Conservation (phyloP, 2,888 invertebrate species). For the Ectobius pallidus region DNA sequence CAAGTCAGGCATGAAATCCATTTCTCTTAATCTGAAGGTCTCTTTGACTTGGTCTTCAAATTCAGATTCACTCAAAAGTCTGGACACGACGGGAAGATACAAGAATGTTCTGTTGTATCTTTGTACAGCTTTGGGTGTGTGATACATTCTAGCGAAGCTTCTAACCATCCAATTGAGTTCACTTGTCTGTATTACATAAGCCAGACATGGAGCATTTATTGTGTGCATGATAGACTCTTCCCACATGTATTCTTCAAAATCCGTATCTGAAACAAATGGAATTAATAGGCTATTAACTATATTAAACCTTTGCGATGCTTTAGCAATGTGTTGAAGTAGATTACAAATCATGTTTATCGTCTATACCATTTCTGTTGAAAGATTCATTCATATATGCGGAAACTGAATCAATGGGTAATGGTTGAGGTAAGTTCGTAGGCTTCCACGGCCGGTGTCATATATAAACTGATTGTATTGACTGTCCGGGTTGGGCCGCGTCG, state of each 20-base stretch:
- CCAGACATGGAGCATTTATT: not conserved
- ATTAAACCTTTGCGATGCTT: no score
- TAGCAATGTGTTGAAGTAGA: no score
- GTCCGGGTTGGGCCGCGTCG: no score
- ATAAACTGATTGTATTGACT: no score
- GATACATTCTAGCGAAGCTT: not conserved
- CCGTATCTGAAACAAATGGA: no score
- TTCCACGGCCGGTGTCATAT: no score
- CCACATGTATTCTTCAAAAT: not conserved
- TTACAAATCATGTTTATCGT: no score
- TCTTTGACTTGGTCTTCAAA: not conserved
- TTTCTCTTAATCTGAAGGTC: not conserved
- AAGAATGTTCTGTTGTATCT: not conserved
- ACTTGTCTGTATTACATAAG: not conserved
- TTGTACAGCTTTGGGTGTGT: not conserved
- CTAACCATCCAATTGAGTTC: not conserved
- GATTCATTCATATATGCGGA: no score
- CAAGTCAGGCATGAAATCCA: conserved; percentile 11
- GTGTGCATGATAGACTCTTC: not conserved
- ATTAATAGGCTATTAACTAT: no score
- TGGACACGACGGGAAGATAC: not conserved
- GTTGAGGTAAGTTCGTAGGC: no score
- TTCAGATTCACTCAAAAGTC: not conserved
- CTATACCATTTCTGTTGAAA: no score
- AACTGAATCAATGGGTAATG: no score